Conservation (phyloP, 2,113 vertebrate species). For the Plectropomus leopardus region DNA sequence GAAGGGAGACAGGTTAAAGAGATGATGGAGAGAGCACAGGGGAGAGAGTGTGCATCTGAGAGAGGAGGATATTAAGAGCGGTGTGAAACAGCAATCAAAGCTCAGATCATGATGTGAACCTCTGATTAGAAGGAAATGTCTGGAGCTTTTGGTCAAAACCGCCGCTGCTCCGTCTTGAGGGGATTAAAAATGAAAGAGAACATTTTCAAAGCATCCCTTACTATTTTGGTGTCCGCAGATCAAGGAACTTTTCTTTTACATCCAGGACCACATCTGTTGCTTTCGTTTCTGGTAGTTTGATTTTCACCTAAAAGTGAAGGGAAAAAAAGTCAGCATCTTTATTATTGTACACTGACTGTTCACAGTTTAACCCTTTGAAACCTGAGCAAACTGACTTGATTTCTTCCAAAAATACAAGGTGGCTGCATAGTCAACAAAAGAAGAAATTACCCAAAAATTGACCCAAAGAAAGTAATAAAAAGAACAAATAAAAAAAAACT, state of each 20-base stretch:
- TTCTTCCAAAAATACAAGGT: no score
- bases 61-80: slow-evolving; percentile 15
- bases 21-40: no score
- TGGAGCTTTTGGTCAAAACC: slow-evolving; percentile 25
- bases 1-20: slow-evolving; percentile 22
- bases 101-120: slow-evolving; percentile 21
- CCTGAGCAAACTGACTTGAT: no score
- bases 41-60: neutral
- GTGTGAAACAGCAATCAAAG: slow-evolving; percentile 22
- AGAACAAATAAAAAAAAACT: no score
- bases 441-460: no score
- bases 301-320: slow-evolving; percentile 87
- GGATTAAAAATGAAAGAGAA: slow-evolving; percentile 36
- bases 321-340: slow-evolving; percentile 5
- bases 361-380: neutral
- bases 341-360: neutral
- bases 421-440: no score
- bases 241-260: slow-evolving; percentile 90
- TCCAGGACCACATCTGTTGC: slow-evolving; percentile 89
- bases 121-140: slow-evolving; percentile 39
- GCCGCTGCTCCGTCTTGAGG: neutral
- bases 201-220: slow-evolving; percentile 79
- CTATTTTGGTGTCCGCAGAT: slow-evolving; percentile 92
- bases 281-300: slow-evolving; percentile 92
- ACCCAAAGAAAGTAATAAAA: no score